Conservation (phyloP, 2,113 vertebrate genomes). For the Calonectris borealis region DNA sequence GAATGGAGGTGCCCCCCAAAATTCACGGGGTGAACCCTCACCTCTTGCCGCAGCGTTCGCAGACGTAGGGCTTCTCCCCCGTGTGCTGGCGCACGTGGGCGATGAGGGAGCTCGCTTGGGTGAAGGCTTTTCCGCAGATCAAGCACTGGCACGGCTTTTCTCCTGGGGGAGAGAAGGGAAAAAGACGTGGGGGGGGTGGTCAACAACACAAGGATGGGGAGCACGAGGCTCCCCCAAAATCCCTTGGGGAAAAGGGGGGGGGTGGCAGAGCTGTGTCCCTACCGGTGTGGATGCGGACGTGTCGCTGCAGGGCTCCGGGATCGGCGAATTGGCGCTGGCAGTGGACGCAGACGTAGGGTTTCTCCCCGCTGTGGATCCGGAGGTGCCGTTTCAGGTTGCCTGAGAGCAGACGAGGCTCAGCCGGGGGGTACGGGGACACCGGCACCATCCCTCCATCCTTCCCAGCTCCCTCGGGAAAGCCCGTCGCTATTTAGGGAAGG, state of each 20-base stretch:
- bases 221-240: accelerated
- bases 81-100: constrained; percentile 98
- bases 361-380: constrained; percentile 96
- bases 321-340: constrained; percentile 95
- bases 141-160: constrained; percentile 95
- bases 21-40: neutral
- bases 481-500: accelerated
- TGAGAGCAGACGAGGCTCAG: constrained; percentile 13
- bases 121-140: constrained; percentile 96
- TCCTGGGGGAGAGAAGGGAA: constrained; percentile 68
- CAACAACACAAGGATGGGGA: accelerated
- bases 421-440: accelerated
- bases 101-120: constrained; percentile 96
- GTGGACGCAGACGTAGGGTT: constrained; percentile 90
- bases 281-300: constrained; percentile 97
- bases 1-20: accelerated
- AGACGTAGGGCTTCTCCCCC: constrained; percentile 97
- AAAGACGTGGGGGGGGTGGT: neutral
- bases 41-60: constrained; percentile 98
- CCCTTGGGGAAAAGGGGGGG: accelerated
- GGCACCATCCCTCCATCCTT: neutral
- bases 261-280: accelerated
- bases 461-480: neutral
- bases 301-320: constrained; percentile 91
- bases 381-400: constrained; percentile 96